Percentiles rank a stretch among this genome's conserved stretches.
Evolutionary conservation across 2,113 vertebrate species (phyloP).

Genomic region (Nothocercus nigrocapillus): DNA sequence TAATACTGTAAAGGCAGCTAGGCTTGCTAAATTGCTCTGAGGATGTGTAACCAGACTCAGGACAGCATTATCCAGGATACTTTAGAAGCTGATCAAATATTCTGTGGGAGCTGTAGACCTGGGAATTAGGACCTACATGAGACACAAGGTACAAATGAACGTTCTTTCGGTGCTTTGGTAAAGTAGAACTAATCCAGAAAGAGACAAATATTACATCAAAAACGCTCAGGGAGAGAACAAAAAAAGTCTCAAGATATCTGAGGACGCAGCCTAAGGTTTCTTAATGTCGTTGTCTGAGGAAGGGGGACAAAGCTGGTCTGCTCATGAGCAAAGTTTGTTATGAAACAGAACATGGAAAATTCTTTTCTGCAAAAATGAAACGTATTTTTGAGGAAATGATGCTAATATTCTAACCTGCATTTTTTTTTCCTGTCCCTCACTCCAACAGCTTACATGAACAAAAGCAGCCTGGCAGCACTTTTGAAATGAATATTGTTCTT

Average conservation of each 20-base stretch:
- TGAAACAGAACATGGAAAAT: neutral
- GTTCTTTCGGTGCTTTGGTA: slow-evolving; percentile 7
- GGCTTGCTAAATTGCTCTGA: neutral
- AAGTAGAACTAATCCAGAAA: slow-evolving; percentile 4
- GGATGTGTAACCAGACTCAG: neutral
- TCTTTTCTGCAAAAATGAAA: neutral
- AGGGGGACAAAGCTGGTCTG: neutral
- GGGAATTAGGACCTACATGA: neutral
- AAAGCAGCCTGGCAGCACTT: neutral
- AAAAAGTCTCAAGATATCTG: neutral
- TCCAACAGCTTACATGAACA: neutral
- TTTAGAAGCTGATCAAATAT: slow-evolving; percentile 26
- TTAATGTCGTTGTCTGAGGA: neutral
- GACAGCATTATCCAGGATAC: neutral
- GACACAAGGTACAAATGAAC: neutral
- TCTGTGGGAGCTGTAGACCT: neutral
- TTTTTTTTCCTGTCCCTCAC: neutral
- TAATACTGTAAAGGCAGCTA: slow-evolving; percentile 22
- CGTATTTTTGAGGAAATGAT: neutral
- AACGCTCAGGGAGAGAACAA: neutral
- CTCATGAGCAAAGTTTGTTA: neutral
- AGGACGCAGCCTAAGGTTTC: neutral
- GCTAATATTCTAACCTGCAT: neutral
- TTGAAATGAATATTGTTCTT: neutral
- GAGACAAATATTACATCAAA: neutral